These are phyloP conservation scores for Phocoena phocoena DNA, from an alignment of 2,113 vertebrate genomes.

Conservation along the genomic window DNA sequence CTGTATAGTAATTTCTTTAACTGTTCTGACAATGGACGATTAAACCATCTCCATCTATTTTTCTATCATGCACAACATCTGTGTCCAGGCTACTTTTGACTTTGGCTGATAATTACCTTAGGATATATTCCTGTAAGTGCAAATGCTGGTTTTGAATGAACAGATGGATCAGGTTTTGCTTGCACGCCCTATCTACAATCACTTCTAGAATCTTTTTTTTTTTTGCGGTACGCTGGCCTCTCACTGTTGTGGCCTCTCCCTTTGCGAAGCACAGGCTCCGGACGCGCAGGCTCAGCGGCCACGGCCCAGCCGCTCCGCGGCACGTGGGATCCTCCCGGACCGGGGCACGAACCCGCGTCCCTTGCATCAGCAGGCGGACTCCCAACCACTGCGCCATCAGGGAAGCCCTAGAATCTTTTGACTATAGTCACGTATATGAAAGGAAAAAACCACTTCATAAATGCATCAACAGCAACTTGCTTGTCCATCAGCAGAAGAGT, in stretches of 20 bases:
- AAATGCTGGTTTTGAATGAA: not conserved
- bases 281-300: too few relatives aligned
- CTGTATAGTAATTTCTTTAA: not conserved
- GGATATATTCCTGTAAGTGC: not conserved
- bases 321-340: too few relatives aligned
- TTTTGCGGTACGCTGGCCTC: too few relatives aligned
- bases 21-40: not conserved
- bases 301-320: too few relatives aligned
- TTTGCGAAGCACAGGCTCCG: too few relatives aligned
- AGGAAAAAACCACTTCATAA: not conserved
- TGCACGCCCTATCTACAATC: not conserved
- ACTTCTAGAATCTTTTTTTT: not conserved
- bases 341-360: too few relatives aligned
- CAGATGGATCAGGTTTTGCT: not conserved
- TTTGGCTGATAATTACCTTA: not conserved
- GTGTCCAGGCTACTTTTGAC: not conserved
- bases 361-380: too few relatives aligned
- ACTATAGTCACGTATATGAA: not conserved
- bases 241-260: too few relatives aligned
- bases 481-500: not conserved
- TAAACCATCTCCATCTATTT: not conserved
- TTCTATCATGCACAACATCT: not conserved
- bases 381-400: too few relatives aligned
- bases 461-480: not conserved
- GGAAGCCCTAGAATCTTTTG: not conserved